Conservation (phyloP, 37 sponge, comb jelly and placozoan species). For the Crambe crambe region DNA sequence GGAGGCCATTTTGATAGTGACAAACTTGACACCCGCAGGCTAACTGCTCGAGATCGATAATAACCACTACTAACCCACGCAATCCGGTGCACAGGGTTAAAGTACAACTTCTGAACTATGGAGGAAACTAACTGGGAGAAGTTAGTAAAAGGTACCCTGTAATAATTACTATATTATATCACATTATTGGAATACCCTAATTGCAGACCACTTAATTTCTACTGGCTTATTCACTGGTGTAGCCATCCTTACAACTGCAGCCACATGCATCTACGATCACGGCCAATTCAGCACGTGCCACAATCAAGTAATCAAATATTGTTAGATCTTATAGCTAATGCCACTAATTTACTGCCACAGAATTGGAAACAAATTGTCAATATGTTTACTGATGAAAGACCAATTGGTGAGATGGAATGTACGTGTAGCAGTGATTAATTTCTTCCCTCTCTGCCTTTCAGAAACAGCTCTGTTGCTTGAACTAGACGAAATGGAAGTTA, state of each 20-base stretch:
- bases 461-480: background rate
- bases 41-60: no score
- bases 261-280: conserved; percentile 10
- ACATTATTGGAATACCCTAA: background rate
- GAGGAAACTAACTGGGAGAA: background rate
- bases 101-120: background rate
- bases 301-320: background rate
- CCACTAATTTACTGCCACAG: background rate
- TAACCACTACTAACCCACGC: no score
- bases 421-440: no score
- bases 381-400: conserved; percentile 3
- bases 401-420: background rate
- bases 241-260: conserved; percentile 32
- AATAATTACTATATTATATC: no score
- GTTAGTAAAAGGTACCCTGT: background rate
- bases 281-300: conserved; percentile 5
- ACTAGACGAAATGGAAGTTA: background rate
- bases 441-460: background rate
- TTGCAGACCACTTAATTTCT: conserved; percentile 25
- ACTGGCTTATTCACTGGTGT: conserved; percentile 18
- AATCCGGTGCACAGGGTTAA: no score
- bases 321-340: background rate
- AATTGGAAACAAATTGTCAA: conserved; percentile 8
- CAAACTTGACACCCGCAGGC: no score
- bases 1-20: background rate